Percentiles rank a stretch among this genome's conserved stretches.
phyloP scores from a whole-genome alignment of 2,888 invertebrate genomes.

The Temnothorax rugatulus region DNA sequence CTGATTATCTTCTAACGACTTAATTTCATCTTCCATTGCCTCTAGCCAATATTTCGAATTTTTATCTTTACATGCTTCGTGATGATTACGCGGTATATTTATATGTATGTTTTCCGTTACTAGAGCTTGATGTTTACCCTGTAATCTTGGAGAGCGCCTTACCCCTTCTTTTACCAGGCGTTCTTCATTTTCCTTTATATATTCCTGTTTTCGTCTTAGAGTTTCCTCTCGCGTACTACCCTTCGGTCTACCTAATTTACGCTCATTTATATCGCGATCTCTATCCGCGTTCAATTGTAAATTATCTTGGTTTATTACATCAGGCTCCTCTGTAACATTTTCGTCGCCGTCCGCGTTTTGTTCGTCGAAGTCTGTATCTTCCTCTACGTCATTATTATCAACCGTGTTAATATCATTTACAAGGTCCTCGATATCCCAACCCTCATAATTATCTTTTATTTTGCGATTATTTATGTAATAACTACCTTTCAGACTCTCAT shows the following conservation, averaged over 20 bases:
- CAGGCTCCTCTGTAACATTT: too few relatives aligned
- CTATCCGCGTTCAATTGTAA: too few relatives aligned
- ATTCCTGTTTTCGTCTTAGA: neutral
- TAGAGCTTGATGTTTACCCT: neutral
- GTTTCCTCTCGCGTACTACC: neutral
- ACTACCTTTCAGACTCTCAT: too few relatives aligned
- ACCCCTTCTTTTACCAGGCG: neutral
- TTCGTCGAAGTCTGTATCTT: too few relatives aligned
- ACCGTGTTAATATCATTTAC: too few relatives aligned
- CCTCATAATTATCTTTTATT: too few relatives aligned
- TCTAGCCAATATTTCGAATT: neutral
- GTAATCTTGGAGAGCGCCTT: neutral
- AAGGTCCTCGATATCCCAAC: too few relatives aligned
- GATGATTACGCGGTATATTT: neutral
- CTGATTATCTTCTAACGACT: neutral
- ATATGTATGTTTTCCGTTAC: neutral
- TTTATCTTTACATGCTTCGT: neutral
- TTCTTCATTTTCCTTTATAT: neutral
- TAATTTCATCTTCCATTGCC: neutral
- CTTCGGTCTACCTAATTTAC: constrained; percentile 12
- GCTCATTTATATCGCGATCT: too few relatives aligned
- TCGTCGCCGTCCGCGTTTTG: too few relatives aligned
- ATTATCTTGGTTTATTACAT: too few relatives aligned
- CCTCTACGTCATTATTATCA: too few relatives aligned
- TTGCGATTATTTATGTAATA: too few relatives aligned